Percentiles rank a stretch among this genome's conserved stretches.
Evolutionary conservation across 2,888 invertebrate species (phyloP).

Genomic region (Tenthredo distinguenda): DNA sequence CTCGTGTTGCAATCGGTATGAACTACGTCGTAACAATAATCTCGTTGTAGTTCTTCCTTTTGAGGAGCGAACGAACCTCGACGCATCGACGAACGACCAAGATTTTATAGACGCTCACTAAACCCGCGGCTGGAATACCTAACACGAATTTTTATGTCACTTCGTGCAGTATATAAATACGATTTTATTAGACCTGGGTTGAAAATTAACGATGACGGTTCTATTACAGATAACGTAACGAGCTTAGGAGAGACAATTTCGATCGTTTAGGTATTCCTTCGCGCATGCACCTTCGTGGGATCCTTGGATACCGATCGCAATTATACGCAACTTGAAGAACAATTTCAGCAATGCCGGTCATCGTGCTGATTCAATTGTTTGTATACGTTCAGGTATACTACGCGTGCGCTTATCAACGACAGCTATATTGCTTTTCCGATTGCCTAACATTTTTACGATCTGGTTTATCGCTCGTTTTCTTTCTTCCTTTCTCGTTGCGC

Average conservation of each 20-base stretch:
- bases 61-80: not conserved
- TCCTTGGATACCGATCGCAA: not conserved
- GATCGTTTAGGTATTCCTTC: not conserved
- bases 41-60: constrained; percentile 10
- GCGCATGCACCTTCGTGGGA: not conserved
- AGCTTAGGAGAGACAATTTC: constrained; percentile 26
- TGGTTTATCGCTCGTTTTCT: constrained; percentile 19
- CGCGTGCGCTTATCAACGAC: constrained; percentile 18
- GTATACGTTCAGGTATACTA: not conserved
- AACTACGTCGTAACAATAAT: constrained; percentile 42
- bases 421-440: constrained; percentile 34
- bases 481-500: not conserved
- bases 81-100: constrained; percentile 51
- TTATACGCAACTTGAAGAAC: not conserved
- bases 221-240: constrained; percentile 43
- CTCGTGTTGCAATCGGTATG: constrained; percentile 36
- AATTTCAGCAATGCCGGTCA: constrained; percentile 18
- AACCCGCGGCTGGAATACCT: constrained; percentile 36
- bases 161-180: constrained; percentile 42
- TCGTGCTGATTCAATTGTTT: constrained; percentile 22
- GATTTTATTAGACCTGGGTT: constrained; percentile 27
- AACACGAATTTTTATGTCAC: constrained; percentile 46
- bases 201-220: constrained; percentile 47
- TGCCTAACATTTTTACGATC: constrained; percentile 27
- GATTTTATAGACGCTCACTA: constrained; percentile 47